A percentile compares a stretch with the other conserved stretches of the same genome.
Conservation (phyloP, 2,888 invertebrate species). For the Lasioglossum leucozonium region DNA sequence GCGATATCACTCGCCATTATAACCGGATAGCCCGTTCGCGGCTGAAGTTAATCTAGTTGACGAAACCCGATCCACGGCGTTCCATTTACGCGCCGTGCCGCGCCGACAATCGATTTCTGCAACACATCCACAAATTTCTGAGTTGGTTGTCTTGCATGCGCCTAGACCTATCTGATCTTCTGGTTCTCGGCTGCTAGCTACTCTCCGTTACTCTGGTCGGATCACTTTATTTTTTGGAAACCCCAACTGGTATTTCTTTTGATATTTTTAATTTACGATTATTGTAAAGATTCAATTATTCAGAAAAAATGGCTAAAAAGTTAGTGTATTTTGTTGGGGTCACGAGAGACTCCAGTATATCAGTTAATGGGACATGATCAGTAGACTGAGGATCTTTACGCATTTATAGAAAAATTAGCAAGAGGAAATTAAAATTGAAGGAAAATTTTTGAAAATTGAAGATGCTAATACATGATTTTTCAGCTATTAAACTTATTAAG, state of each 20-base stretch:
- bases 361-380: too few species aligned
- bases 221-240: not conserved
- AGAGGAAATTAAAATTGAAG: too few species aligned
- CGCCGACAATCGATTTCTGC: constrained; percentile 64
- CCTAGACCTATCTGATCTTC: not conserved
- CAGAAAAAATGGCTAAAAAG: too few species aligned
- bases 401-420: too few species aligned
- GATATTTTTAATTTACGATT: too few species aligned
- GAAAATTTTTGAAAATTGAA: too few species aligned
- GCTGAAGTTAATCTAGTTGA: constrained; percentile 58
- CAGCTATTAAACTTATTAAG: too few species aligned
- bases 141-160: not conserved
- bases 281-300: too few species aligned
- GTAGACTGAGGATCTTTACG: too few species aligned
- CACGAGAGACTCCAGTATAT: not conserved
- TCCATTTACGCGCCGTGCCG: constrained; percentile 55
- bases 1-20: constrained; percentile 42
- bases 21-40: constrained; percentile 57
- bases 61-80: constrained; percentile 63
- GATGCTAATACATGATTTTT: too few species aligned
- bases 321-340: not conserved
- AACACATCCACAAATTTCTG: constrained; percentile 60
- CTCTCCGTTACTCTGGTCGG: not conserved
- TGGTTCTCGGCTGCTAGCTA: not conserved
- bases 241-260: too few species aligned